Percentiles rank a stretch among this genome's conserved stretches.
phyloP scores from a whole-genome alignment of 2,797 vertebrate species.

The Streptopelia turtur region DNA sequence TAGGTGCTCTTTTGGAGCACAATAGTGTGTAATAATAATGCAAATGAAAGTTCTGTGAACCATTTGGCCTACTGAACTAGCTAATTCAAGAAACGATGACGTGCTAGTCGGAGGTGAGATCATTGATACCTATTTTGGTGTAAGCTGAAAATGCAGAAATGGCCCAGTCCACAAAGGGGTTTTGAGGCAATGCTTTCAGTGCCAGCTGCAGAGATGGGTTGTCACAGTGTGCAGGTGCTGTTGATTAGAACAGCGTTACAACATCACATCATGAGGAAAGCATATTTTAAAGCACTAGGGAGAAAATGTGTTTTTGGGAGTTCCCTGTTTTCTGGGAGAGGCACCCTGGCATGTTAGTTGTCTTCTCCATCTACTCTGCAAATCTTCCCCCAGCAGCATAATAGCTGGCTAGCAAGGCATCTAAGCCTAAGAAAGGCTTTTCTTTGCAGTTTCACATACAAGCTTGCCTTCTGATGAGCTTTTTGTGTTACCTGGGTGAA shows the following conservation, averaged over 20 bases:
- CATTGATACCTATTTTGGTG: neutral
- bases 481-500: neutral
- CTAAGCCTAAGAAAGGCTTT: neutral
- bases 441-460: neutral
- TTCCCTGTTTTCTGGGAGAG: neutral
- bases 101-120: neutral
- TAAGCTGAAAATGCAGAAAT: neutral
- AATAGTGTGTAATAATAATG: neutral
- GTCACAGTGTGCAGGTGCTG: neutral
- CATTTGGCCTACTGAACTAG: neutral
- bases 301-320: neutral
- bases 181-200: neutral
- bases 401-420: neutral
- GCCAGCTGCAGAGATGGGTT: neutral
- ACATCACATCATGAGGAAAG: neutral
- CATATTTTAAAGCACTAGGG: neutral
- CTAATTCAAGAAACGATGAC: neutral
- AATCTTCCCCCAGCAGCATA: neutral
- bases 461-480: neutral
- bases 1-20: neutral
- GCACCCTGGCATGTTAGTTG: neutral
- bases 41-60: neutral
- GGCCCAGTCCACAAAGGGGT: neutral
- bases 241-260: neutral
- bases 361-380: neutral